Conservation (phyloP, 2,797 vertebrate genomes). For the Myioborus melanocephalus region DNA sequence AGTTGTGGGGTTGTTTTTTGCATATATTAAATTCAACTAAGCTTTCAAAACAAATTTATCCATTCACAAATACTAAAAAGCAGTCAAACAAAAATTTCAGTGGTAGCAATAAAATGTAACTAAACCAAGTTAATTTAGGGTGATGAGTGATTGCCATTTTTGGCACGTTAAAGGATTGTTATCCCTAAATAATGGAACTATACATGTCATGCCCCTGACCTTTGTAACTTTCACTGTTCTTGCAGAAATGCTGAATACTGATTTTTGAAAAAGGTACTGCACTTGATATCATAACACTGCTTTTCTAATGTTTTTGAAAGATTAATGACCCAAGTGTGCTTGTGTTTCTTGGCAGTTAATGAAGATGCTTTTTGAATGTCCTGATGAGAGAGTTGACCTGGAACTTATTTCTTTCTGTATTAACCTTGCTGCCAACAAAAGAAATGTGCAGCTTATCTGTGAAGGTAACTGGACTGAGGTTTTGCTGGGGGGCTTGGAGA, state of each 20-base stretch:
- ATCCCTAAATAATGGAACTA: background rate
- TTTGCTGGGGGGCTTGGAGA: background rate
- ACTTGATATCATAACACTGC: background rate
- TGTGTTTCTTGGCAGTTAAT: conserved; percentile 82
- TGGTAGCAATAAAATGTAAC: background rate
- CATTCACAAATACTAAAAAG: background rate
- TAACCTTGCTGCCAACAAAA: conserved; percentile 93
- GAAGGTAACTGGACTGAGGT: conserved; percentile 78
- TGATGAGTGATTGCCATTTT: background rate
- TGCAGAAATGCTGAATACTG: background rate
- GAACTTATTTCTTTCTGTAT: conserved; percentile 94
- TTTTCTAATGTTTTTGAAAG: background rate
- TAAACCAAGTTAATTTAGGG: background rate
- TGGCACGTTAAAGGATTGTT: background rate
- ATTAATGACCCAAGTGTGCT: background rate
- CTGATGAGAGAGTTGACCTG: conserved; percentile 83
- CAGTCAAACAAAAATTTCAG: background rate
- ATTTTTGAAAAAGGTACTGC: background rate
- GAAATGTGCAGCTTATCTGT: conserved; percentile 92
- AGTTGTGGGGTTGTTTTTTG: fast-evolving
- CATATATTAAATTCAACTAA: background rate
- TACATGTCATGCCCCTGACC: background rate
- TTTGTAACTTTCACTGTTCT: background rate
- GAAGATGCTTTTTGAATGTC: conserved; percentile 89
- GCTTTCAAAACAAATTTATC: background rate